phyloP scores from a whole-genome alignment of 2,888 invertebrate species.

The Megastigmus dorsalis region DNA sequence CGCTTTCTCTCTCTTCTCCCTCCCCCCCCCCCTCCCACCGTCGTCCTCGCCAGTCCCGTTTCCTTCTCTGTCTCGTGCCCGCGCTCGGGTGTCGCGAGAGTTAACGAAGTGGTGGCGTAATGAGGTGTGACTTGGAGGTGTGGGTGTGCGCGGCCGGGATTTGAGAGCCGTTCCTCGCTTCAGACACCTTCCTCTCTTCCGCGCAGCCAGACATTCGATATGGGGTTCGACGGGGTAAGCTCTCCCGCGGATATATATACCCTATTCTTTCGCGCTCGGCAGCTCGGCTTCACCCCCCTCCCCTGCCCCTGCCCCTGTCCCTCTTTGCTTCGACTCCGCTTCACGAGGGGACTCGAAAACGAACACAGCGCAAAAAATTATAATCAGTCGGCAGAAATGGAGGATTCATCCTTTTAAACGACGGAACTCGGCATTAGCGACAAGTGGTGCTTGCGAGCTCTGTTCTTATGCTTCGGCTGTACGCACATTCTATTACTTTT shows the following conservation, averaged over 20 bases:
- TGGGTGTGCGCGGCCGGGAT: not conserved
- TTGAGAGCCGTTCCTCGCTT: not conserved
- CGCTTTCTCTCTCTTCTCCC: no score
- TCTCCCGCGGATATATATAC: not conserved
- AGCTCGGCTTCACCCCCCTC: no score
- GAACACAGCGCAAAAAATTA: not conserved
- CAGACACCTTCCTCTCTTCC: not conserved
- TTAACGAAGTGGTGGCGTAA: conserved; percentile 18
- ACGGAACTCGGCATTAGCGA: no score
- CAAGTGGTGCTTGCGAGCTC: not conserved
- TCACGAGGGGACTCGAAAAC: not conserved
- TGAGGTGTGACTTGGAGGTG: conserved; percentile 13
- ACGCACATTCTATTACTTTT: not conserved
- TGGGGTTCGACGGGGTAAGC: conserved; percentile 12
- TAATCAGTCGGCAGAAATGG: not conserved
- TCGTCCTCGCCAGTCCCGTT: no score
- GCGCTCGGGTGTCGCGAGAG: not conserved
- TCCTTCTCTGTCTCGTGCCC: no score
- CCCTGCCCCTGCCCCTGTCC: no score
- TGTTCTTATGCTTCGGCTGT: not conserved
- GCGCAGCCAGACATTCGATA: conserved; percentile 3
- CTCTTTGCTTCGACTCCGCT: not conserved
- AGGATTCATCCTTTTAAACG: conserved; percentile 1
- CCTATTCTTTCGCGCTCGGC: not conserved
- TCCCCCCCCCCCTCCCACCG: no score